Conservation (phyloP, 2,113 vertebrate genomes). For the Speoplatyrhinus poulsoni region DNA sequence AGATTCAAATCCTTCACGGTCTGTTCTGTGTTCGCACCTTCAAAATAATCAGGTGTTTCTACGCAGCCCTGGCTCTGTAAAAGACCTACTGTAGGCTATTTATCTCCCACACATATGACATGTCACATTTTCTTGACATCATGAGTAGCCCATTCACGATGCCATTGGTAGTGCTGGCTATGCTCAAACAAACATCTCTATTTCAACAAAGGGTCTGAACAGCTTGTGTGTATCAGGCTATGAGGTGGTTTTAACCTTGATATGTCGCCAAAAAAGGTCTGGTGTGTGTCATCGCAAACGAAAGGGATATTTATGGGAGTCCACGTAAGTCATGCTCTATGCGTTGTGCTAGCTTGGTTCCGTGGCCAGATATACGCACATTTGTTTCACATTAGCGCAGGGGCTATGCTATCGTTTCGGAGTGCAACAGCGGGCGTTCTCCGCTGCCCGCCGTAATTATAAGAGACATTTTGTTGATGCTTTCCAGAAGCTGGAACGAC, state of each 20-base stretch:
- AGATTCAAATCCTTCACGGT: too few relatives aligned
- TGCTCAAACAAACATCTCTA: constrained; percentile 39
- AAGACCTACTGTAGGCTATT: too few relatives aligned
- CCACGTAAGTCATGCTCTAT: constrained; percentile 23
- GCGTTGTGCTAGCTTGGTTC: constrained; percentile 14
- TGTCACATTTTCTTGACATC: constrained; percentile 21
- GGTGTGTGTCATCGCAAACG: constrained; percentile 18
- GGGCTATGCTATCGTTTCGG: constrained; percentile 33
- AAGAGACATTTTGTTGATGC: constrained; percentile 52
- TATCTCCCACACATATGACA: too few relatives aligned
- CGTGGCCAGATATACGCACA: constrained; percentile 49
- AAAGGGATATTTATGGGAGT: constrained; percentile 40
- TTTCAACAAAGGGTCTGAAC: constrained; percentile 39
- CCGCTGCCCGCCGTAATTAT: constrained; percentile 40
- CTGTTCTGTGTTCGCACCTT: too few relatives aligned
- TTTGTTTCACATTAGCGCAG: constrained; percentile 60
- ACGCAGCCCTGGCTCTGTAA: too few relatives aligned
- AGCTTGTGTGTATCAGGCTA: constrained; percentile 36
- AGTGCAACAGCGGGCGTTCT: constrained; percentile 49
- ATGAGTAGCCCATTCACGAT: constrained; percentile 24
- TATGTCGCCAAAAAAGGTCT: constrained; percentile 24
- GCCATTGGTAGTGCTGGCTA: constrained; percentile 35
- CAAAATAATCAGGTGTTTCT: too few relatives aligned
- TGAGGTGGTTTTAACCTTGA: constrained; percentile 50
- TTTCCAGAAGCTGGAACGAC: constrained; percentile 60